A percentile compares a stretch with the other conserved stretches of the same genome.
Conservation (phyloP, 2,113 vertebrate species). For the Microtus oregoni region DNA sequence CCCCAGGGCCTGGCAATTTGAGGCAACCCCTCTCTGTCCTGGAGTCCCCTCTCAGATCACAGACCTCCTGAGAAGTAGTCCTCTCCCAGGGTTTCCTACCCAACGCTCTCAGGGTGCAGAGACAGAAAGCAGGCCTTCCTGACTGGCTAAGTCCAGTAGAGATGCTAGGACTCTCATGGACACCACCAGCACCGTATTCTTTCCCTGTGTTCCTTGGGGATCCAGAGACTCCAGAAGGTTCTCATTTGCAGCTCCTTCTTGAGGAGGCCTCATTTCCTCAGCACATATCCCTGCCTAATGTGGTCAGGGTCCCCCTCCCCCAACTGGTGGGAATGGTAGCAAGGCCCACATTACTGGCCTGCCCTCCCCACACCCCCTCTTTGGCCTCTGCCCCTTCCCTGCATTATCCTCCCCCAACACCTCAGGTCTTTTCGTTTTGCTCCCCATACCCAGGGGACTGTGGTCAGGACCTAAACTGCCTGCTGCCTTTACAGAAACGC, state of each 20-base stretch:
- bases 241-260: slow-evolving; percentile 82
- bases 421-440: background rate
- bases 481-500: slow-evolving; percentile 15
- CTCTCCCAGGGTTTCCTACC: background rate
- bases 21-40: slow-evolving; percentile 18
- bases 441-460: background rate
- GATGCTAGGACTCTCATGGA: slow-evolving; percentile 79
- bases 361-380: background rate
- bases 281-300: slow-evolving; percentile 81
- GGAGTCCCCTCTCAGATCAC: background rate
- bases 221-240: slow-evolving; percentile 76
- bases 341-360: slow-evolving; percentile 26
- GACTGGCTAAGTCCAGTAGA: slow-evolving; percentile 70
- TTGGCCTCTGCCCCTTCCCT: slow-evolving; percentile 47
- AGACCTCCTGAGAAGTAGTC: slow-evolving; percentile 26
- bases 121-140: slow-evolving; percentile 75
- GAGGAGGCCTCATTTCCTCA: slow-evolving; percentile 81
- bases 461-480: background rate
- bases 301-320: slow-evolving; percentile 78
- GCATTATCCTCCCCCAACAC: background rate
- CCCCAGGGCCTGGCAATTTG: background rate
- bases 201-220: slow-evolving; percentile 74
- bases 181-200: slow-evolving; percentile 52
- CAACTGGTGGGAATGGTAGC: background rate
- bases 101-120: slow-evolving; percentile 61